Percentiles rank a stretch among this genome's conserved stretches.
Evolutionary conservation across 2,113 vertebrate genomes (phyloP).

Genomic region (Globicephala melas): DNA sequence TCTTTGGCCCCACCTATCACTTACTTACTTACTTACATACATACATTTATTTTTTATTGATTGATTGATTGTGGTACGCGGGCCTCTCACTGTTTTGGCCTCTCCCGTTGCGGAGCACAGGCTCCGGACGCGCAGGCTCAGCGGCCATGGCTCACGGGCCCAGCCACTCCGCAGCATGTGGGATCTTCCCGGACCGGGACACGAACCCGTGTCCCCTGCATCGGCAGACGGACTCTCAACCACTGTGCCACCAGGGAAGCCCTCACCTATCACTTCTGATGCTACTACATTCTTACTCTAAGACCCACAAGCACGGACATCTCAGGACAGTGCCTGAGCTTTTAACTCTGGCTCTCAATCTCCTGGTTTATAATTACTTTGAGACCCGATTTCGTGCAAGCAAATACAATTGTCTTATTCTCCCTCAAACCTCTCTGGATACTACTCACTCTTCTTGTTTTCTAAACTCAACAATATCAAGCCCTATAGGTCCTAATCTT

Average conservation of each 20-base stretch:
- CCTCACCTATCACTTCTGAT: neutral
- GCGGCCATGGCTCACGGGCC: too few relatives aligned
- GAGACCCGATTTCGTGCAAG: neutral
- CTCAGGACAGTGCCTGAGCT: neutral
- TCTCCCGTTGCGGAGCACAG: too few relatives aligned
- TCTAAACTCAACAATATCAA: neutral
- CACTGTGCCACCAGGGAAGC: too few relatives aligned
- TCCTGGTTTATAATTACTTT: neutral
- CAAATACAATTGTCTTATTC: neutral
- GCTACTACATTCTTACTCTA: neutral
- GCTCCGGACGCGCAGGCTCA: too few relatives aligned
- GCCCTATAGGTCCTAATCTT: neutral
- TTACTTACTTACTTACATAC: too few relatives aligned
- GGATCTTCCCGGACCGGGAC: too few relatives aligned
- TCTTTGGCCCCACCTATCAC: neutral
- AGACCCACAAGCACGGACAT: neutral
- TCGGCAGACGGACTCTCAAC: too few relatives aligned
- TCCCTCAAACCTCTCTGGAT: neutral
- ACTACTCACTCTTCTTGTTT: neutral
- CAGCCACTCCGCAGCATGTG: too few relatives aligned
- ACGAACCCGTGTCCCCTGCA: too few relatives aligned
- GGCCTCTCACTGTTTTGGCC: too few relatives aligned
- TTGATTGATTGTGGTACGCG: too few relatives aligned
- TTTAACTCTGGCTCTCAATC: neutral
- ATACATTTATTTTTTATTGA: neutral